Base-by-base conservation (phyloP, 2,797 vertebrate genomes). In the Carcharodon carcharias region DNA sequence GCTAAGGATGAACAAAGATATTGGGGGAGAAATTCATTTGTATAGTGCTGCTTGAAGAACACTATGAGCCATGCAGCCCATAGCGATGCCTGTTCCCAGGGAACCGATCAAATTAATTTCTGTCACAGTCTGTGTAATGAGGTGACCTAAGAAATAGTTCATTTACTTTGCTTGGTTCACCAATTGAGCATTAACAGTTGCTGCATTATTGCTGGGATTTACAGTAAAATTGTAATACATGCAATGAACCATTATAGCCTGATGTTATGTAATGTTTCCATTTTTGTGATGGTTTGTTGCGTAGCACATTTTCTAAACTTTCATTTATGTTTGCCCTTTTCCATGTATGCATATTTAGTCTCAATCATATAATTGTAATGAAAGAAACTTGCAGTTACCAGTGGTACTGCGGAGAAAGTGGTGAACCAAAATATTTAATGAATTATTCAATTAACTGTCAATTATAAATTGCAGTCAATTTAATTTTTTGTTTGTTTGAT, bases 311-410 rank as follows among this genome's bases (percentile, higher is more conserved):
- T 65, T 67, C 40, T 93, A 45, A 65, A 67, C 40, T 40, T 65
- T 67, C 35, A 93, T 26, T 67, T 67, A 65, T 93, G 45, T n/a
- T 93, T 54, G 14, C 26, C 6, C 28, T 58, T 56, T 67, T 93
- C 35, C n/a, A 93, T 67, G 45, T 65, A 45, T 93, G 91, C 40
- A 45, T 85, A 93, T 93, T 40, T 93, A 93, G 18, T 67, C 91
- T 93, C 63, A 45, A 93, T 93, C 18, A 4, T 65, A 26, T 40
- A 9, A 40, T 40, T 7, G 89, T n/a, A 40, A 21, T 40, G 4
- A 45, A 85, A 85, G 18, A 9, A 67, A 63, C n/a, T 61, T 93
- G 61, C 35, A 63, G 35, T 63, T 63, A 91, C 56, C 31, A 93
- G 35, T 8, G 21, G 35, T 67, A 23, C 61, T 65, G 61, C 31